A percentile compares a stretch with the other conserved stretches of the same genome.
Evolutionary conservation across 2,113 vertebrate species (phyloP).

Genomic region (Phylloscopus whistleri): DNA sequence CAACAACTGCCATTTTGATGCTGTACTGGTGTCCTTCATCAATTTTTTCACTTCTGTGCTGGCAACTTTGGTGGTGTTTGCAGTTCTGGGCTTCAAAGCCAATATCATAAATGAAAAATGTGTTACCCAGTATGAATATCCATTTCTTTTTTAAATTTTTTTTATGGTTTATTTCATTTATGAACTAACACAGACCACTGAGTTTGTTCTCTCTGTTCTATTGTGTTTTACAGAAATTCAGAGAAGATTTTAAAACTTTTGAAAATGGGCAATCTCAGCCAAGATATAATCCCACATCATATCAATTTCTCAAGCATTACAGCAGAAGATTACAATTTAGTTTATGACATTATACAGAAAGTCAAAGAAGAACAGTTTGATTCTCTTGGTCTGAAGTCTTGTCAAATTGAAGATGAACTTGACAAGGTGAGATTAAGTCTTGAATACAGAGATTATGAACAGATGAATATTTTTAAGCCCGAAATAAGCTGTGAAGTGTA

Average conservation of each 20-base stretch:
- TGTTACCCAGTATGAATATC: slow-evolving; percentile 77
- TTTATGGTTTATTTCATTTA: slow-evolving; percentile 13
- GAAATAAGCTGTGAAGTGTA: background rate
- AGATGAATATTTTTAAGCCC: background rate
- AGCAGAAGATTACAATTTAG: slow-evolving; percentile 83
- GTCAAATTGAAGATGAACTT: slow-evolving; percentile 89
- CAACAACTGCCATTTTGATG: slow-evolving; percentile 99
- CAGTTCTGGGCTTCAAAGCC: slow-evolving; percentile 97
- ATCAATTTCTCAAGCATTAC: slow-evolving; percentile 87
- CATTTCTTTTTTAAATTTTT: background rate
- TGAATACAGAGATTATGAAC: background rate
- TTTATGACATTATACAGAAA: slow-evolving; percentile 80
- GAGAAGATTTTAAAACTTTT: slow-evolving; percentile 82
- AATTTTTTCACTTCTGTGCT: slow-evolving; percentile 98
- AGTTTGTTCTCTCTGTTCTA: background rate
- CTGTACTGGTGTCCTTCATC: slow-evolving; percentile 94
- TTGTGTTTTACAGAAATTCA: slow-evolving; percentile 82
- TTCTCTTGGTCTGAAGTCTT: slow-evolving; percentile 81
- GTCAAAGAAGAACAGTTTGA: slow-evolving; percentile 81
- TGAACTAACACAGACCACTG: background rate
- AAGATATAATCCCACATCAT: slow-evolving; percentile 84
- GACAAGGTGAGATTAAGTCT: slow-evolving; percentile 80
- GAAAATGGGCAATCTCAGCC: slow-evolving; percentile 78
- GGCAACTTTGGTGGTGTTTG: slow-evolving; percentile 97
- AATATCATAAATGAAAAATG: slow-evolving; percentile 92